Percentiles rank a stretch among this genome's conserved stretches.
These are phyloP conservation scores for Ceratotherium simum DNA, from an alignment of 2,113 vertebrate genomes.

Conservation along the genomic window DNA sequence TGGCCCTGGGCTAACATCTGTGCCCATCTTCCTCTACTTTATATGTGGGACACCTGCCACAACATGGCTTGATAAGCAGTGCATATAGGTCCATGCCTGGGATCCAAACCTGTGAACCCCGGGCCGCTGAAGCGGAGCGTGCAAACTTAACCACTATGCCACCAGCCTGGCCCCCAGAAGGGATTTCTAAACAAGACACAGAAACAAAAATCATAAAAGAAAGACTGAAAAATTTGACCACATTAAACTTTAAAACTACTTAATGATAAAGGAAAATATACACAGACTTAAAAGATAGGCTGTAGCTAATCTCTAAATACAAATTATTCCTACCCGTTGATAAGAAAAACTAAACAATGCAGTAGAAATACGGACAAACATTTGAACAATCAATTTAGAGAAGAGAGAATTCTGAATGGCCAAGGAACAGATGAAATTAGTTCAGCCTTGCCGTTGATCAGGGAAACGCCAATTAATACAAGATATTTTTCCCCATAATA, in stretches of 20 bases:
- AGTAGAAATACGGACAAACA: neutral
- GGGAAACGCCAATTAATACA: neutral
- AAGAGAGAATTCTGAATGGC: constrained; percentile 32
- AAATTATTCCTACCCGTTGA: neutral
- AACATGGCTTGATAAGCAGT: too few relatives aligned
- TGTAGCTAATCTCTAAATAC: neutral
- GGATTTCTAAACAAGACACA: neutral
- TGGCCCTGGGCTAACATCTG: too few relatives aligned
- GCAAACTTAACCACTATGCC: too few relatives aligned
- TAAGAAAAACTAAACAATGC: neutral
- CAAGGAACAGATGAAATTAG: neutral
- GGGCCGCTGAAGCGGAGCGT: too few relatives aligned
- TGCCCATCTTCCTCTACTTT: too few relatives aligned
- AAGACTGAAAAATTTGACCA: neutral
- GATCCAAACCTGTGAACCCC: too few relatives aligned
- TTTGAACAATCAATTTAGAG: neutral
- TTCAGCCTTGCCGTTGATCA: neutral
- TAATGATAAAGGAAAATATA: constrained; percentile 47
- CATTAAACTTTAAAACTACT: constrained; percentile 10
- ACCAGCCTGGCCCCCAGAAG: neutral
- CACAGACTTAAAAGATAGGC: constrained; percentile 15
- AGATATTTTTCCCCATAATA: constrained; percentile 23
- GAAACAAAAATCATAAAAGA: constrained; percentile 3
- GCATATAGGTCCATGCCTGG: too few relatives aligned
- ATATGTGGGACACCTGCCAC: too few relatives aligned